Evolutionary conservation across 2,113 vertebrate genomes (phyloP), one percentile per base, ranked within the genome.

Genomic region (Helogale parvula): DNA sequence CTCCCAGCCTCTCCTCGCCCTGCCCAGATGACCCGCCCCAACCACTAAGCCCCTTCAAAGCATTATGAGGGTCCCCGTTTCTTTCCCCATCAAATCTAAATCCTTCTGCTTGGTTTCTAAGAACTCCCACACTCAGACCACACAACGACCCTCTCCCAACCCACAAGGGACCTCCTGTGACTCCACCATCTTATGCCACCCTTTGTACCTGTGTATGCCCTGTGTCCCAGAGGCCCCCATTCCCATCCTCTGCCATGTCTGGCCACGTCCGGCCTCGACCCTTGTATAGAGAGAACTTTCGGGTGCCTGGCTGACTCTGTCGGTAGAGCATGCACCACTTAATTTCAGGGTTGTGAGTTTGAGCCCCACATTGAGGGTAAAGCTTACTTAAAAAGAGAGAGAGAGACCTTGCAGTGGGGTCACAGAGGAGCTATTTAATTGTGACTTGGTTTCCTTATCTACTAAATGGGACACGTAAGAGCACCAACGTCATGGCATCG

Each of bases 21-120:
- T 23, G 11, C 54, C 23, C 29, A 16, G 8, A 3, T 0, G 3
- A 47, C 54, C 27, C 29, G 10, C 7, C 38, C 38, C 14, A 2
- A 38, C 12, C 38, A 29, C 8, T 0, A 6, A 12, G 14, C 50
- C n/a, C 31, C 60, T 79, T 84, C 69, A 19, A 10, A 13, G 41
- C 7, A n/a, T 27, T 23, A 52, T 10, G 12, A 50, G 11, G 85
- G 1, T 13, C 35, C n/a, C 54, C 7, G 5, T 27, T 15, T 29
- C 13, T 33, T 68, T 25, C 27, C 35, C 10, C 63, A 72, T 54
- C 33, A 68, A 79, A 54, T 54, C 10, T 35, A 81, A 89, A 50
- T 77, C 23, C n/a, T 68, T 66, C 50, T 35, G n/a, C 47, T 71
- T 47, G 63, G 17, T 29, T 87, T 54, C 77, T 63, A 21, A 95